Evolutionary conservation across 2,888 invertebrate genomes (phyloP), one percentile per base, ranked within the genome.

Genomic region (Odontothrips loti): DNA sequence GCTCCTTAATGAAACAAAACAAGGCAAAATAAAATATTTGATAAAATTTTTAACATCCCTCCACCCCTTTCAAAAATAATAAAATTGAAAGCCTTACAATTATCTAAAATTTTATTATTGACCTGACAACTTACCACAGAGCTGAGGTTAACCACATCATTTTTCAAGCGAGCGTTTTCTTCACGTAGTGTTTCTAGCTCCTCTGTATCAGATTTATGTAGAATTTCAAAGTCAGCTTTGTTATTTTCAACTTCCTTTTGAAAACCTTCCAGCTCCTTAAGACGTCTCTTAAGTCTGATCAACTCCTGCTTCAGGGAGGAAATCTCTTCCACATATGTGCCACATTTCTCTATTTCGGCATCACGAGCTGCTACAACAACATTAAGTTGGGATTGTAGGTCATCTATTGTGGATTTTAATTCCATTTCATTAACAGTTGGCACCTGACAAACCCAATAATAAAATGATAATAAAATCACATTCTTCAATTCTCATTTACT

Each of bases 381-480:
- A 23, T 23, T 23, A 6, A 68, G 68, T 68, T 68, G n/a, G 11
- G 68, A 68, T 23, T 68, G 68, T 23, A 68, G 23, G 23, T 68
- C 68, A 68, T 20, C 68, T 10, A 68, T 11, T 68, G 6, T 68
- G 9, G 23, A 23, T 8, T 68, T 68, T 11, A 68, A 68, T 23
- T 68, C 68, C n/a, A 68, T 68, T 68, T 68, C 68, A 68, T 23
- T 68, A 8, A 23, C 68, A 58, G 58, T 58, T 58, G 58, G 58
- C 20, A 20, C 58, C 58, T 68, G 68, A 23, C 9, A 51, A 12
- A 51, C 51, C 51, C 51, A 17, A 51, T 4, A 51, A 8, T 10
- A 51, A 10, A 51, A 51, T 51, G 51, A 20, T 6, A 51, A 51
- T 51, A 10, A 20, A 51, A 51, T 51, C n/a, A 15, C 48, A 20